These are phyloP conservation scores for Tortricodes alternella DNA, from an alignment of 2,888 invertebrate species.

Conservation along the genomic window DNA sequence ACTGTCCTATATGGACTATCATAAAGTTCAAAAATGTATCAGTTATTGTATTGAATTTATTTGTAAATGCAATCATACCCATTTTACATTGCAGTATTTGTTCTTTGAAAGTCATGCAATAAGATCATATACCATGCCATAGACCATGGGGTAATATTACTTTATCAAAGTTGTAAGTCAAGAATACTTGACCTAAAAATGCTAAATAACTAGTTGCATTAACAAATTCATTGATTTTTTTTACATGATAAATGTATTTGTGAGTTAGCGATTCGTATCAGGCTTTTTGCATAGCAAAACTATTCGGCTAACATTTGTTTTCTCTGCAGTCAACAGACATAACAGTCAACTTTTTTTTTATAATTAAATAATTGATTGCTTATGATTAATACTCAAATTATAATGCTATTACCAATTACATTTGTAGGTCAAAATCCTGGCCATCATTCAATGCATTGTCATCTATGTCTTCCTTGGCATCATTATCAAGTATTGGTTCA, in stretches of 20 bases:
- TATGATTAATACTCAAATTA: neutral
- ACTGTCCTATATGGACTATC: neutral
- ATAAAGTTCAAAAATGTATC: neutral
- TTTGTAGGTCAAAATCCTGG: conserved; percentile 65
- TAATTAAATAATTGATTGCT: neutral
- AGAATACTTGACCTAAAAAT: neutral
- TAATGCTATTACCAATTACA: too few relatives aligned
- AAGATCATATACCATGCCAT: neutral
- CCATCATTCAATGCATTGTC: conserved; percentile 70
- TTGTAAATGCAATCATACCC: too few relatives aligned
- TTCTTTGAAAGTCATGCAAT: neutral
- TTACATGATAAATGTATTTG: conserved; percentile 7
- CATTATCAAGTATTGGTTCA: conserved; percentile 70
- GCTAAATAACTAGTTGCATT: neutral
- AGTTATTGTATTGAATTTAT: neutral
- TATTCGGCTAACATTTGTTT: neutral
- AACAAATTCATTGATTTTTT: neutral
- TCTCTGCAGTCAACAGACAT: neutral
- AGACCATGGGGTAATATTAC: neutral
- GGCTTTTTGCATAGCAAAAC: neutral
- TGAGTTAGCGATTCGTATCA: neutral
- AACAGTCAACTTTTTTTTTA: neutral
- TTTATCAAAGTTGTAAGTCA: too few relatives aligned
- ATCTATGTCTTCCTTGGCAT: conserved; percentile 78
- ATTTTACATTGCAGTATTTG: neutral